phyloP scores from a whole-genome alignment of 2,797 vertebrate genomes.

The Brachymystax lenok region DNA sequence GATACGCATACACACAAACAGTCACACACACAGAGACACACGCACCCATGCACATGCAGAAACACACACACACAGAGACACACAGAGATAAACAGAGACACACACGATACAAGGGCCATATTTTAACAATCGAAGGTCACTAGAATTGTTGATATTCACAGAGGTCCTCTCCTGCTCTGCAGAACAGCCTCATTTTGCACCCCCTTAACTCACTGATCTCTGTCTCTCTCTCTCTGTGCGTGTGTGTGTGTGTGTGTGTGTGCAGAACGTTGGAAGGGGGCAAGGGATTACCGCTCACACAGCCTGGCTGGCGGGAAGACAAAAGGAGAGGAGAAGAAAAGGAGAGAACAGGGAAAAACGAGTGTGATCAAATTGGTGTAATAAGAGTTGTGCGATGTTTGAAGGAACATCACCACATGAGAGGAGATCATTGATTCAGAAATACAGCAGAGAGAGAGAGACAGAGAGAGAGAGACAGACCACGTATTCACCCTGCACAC shows the following conservation, averaged over 20 bases:
- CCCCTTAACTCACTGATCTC: background rate
- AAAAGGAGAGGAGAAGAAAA: background rate
- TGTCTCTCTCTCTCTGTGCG: background rate
- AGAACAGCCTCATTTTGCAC: too few relatives aligned
- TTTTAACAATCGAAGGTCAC: background rate
- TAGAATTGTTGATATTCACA: background rate
- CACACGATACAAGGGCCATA: background rate
- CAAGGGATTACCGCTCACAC: background rate
- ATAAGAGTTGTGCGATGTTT: constrained; percentile 16
- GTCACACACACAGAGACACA: constrained; percentile 17
- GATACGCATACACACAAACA: constrained; percentile 76
- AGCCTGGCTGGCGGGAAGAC: background rate
- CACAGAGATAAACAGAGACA: background rate
- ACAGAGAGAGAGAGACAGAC: background rate
- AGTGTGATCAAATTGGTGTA: constrained; percentile 22
- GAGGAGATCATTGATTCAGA: constrained; percentile 76
- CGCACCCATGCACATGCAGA: background rate
- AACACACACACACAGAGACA: constrained; percentile 2
- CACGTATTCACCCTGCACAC: too few relatives aligned
- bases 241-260: background rate
- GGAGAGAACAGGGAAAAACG: constrained; percentile 1
- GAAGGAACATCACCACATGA: background rate
- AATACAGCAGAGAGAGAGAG: constrained; percentile 41
- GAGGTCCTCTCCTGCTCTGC: too few relatives aligned
- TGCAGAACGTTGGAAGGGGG: background rate